Evolutionary conservation across 1,140 invertebrate species (phyloP).

Genomic region (Ganaspis sp.): DNA sequence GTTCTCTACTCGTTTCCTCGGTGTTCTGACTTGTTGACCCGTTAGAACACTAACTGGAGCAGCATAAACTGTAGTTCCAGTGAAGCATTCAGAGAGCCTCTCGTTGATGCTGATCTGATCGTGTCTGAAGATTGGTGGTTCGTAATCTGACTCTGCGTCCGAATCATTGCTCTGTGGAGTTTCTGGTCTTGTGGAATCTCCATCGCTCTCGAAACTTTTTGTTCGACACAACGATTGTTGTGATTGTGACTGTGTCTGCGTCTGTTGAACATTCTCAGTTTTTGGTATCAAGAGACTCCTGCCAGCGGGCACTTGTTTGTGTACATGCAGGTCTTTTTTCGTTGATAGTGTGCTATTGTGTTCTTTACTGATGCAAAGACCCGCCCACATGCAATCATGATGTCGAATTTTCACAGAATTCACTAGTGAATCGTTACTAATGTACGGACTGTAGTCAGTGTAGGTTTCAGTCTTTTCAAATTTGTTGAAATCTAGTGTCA

Average conservation of each 20-base stretch:
- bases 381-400: constrained; percentile 84
- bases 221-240: constrained; percentile 38
- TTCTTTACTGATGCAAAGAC: constrained; percentile 77
- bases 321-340: constrained; percentile 55
- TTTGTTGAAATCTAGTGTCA: constrained; percentile 60
- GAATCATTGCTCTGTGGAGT: constrained; percentile 69
- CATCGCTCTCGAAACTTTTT: constrained; percentile 62
- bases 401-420: constrained; percentile 71
- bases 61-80: constrained; percentile 51
- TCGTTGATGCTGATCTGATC: constrained; percentile 66
- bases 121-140: constrained; percentile 64
- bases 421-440: constrained; percentile 47
- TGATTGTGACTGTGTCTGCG: constrained; percentile 42
- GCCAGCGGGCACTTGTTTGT: constrained; percentile 60
- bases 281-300: constrained; percentile 67
- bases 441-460: constrained; percentile 44
- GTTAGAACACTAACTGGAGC: constrained; percentile 66
- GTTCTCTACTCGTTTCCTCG: constrained; percentile 34
- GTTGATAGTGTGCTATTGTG: constrained; percentile 58
- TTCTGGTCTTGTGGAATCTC: constrained; percentile 69
- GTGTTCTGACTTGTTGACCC: constrained; percentile 55
- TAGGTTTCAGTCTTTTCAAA: constrained; percentile 60
- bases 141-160: constrained; percentile 53
- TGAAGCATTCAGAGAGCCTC: constrained; percentile 63
- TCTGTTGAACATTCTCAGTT: constrained; percentile 32